A percentile compares a stretch with the other conserved stretches of the same genome.
phyloP scores from a whole-genome alignment of 2,888 invertebrate genomes.

The Drosophila prostipennis region DNA sequence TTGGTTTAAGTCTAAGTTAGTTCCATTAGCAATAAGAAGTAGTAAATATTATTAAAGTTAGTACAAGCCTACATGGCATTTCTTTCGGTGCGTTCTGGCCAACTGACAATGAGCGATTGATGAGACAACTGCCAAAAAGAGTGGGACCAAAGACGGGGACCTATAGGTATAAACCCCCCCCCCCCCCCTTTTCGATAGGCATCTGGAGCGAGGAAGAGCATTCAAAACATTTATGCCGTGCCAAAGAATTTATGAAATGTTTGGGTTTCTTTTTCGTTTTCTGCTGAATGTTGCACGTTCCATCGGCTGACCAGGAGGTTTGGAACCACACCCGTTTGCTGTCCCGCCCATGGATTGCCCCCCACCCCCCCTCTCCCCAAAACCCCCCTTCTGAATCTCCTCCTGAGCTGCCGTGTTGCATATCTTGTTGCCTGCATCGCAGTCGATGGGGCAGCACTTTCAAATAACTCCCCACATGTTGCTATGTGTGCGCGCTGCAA shows the following conservation, averaged over 20 bases:
- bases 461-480: slow-evolving; percentile 50
- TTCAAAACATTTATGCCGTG: slow-evolving; percentile 44
- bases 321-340: slow-evolving; percentile 68
- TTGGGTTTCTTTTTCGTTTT: slow-evolving; percentile 43
- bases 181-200: slow-evolving; percentile 28
- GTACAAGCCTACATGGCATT: not conserved
- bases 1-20: no score
- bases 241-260: slow-evolving; percentile 70
- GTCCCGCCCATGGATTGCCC: not conserved
- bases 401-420: slow-evolving; percentile 34
- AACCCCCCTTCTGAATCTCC: slow-evolving; percentile 3
- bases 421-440: slow-evolving; percentile 44
- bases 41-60: no score
- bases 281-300: slow-evolving; percentile 41
- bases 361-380: not conserved
- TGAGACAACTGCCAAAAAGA: slow-evolving; percentile 50
- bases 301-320: slow-evolving; percentile 38
- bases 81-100: slow-evolving; percentile 7
- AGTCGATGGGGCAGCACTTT: slow-evolving; percentile 42
- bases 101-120: slow-evolving; percentile 52
- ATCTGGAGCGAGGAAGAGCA: slow-evolving; percentile 44
- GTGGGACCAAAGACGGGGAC: not conserved
- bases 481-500: slow-evolving; percentile 16
- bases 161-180: not conserved
- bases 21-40: no score